These are phyloP conservation scores for Tigriopus californicus DNA, from an alignment of 2,888 invertebrate genomes.

Conservation along the genomic window DNA sequence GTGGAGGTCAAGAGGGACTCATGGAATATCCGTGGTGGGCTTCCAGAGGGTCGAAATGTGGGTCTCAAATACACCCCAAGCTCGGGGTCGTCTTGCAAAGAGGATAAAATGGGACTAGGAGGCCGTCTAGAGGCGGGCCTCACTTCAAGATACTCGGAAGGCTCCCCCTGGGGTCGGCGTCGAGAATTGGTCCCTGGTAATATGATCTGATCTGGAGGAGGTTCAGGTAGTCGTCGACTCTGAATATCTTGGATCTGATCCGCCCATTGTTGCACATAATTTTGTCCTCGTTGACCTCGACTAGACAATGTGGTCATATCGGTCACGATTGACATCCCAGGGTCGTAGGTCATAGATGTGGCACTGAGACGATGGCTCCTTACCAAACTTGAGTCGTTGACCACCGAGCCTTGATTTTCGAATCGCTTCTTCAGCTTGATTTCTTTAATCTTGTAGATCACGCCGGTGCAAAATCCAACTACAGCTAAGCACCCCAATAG, in stretches of 20 bases:
- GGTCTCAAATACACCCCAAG: not conserved
- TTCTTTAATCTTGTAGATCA: not conserved
- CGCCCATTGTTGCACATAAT: not conserved
- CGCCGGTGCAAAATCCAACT: not conserved
- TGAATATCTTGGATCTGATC: not conserved
- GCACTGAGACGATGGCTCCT: not conserved
- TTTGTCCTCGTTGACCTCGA: too few species aligned
- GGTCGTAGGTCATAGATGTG: not conserved
- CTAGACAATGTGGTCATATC: not conserved
- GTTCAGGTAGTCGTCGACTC: constrained; percentile 3
- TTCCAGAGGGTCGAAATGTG: not conserved
- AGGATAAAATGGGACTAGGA: not conserved
- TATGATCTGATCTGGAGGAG: not conserved
- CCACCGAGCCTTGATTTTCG: not conserved
- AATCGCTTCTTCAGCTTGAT: not conserved
- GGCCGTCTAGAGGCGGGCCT: not conserved
- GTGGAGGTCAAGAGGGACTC: too few species aligned
- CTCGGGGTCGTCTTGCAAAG: not conserved
- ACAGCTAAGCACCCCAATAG: not conserved
- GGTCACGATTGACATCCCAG: not conserved
- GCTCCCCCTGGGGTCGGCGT: not conserved
- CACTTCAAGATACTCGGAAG: not conserved
- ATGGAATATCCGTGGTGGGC: too few species aligned
- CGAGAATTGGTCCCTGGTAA: not conserved
- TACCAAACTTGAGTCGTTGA: not conserved